phyloP scores from a whole-genome alignment of 1,140 invertebrate genomes.

The Drosophila ficusphila region DNA sequence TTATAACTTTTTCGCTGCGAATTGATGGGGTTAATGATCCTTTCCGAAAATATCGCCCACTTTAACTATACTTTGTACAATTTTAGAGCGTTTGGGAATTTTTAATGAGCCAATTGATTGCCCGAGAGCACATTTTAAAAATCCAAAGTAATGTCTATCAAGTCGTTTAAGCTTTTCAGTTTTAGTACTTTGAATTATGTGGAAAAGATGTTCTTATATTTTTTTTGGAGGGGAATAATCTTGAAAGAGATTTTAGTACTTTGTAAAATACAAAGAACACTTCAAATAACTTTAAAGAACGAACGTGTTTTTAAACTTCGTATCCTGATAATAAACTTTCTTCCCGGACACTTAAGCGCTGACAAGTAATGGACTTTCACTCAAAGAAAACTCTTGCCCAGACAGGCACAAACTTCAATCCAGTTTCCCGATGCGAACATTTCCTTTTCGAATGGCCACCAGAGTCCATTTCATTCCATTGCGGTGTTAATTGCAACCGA shows the following conservation, averaged over 20 bases:
- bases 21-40: slow-evolving; percentile 39
- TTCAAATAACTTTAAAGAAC: too few relatives aligned
- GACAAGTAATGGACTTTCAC: slow-evolving; percentile 42
- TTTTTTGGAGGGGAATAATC: too few relatives aligned
- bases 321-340: too few relatives aligned
- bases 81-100: slow-evolving; percentile 11
- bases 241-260: too few relatives aligned
- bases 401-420: slow-evolving; percentile 27
- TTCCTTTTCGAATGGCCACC: slow-evolving; percentile 21
- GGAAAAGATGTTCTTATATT: too few relatives aligned
- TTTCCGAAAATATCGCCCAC: background rate
- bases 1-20: slow-evolving; percentile 19
- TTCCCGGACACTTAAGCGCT: slow-evolving; percentile 30
- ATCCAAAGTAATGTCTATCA: slow-evolving; percentile 27
- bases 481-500: slow-evolving; percentile 10
- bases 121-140: slow-evolving; percentile 23
- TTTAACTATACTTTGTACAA: slow-evolving; percentile 1
- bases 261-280: too few relatives aligned
- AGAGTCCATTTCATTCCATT: slow-evolving; percentile 9
- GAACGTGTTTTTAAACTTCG: too few relatives aligned
- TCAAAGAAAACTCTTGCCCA: slow-evolving; percentile 3
- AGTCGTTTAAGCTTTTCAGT: background rate
- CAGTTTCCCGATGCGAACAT: slow-evolving; percentile 28
- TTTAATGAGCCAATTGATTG: slow-evolving; percentile 36
- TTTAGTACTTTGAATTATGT: background rate